Evolutionary conservation across 2,888 invertebrate species (phyloP), one percentile per base, ranked within the genome.

Genomic region (Rutpela maculata): DNA sequence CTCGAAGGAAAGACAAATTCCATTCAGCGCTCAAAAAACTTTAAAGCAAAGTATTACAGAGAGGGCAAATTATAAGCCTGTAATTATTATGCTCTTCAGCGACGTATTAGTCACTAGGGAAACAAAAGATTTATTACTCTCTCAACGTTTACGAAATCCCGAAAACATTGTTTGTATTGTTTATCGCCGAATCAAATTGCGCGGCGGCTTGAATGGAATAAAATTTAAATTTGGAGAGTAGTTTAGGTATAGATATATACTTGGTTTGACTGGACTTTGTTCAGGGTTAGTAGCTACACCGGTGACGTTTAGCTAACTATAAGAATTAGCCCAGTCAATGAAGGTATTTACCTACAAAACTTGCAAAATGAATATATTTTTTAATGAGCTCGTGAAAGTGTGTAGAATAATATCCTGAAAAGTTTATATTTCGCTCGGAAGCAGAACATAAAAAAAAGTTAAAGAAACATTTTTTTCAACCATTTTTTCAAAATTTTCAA

Each of bases 61-160:
- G 38, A 38, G 7, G 19, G 43, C 65, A 65, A 65, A 65, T 65
- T 65, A 38, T 65, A 38, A 43, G 65, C 43, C 10, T 35, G 65
- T 43, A 65, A 65, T 65, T 65, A 65, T 38, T 17, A 43, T 65
- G 65, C 65, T 43, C 38, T 65, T 65, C 65, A 43, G 65, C 65
- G 65, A 18, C 35, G 65, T 43, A 65, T 65, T 65, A 65, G 65
- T 65, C 65, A 31, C 65, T 43, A 17, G 65, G 65, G 65, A 65
- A 19, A 43, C 65, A 31, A 38, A 19, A 43, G 65, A 65, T 65
- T 65, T 65, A 65, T 65, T 65, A 65, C 19, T 43, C 65, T 17
- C 38, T 43, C 10, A 65, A 19, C 38, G 18, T 35, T 65, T 65
- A 43, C 43, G 38, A 18, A 38, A 65, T 65, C 43, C 4, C 43